phyloP scores from a whole-genome alignment of 1,140 invertebrate species.

The Camponotus pennsylvanicus region DNA sequence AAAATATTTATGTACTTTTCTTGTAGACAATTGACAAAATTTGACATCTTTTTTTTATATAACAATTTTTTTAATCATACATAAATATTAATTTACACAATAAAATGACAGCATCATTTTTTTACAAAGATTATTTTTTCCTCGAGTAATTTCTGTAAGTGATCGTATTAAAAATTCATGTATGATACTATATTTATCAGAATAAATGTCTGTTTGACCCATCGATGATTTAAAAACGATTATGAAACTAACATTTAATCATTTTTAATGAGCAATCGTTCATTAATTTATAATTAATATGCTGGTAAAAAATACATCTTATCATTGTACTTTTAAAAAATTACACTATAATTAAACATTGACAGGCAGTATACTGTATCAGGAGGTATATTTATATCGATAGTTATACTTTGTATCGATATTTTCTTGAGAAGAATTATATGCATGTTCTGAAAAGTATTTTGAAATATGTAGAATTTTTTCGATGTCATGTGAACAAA shows the following conservation, averaged over 20 bases:
- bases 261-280: background rate
- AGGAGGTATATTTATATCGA: background rate
- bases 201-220: background rate
- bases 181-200: background rate
- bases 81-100: background rate
- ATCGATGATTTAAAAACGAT: background rate
- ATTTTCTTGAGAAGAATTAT: constrained; percentile 41
- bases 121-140: background rate
- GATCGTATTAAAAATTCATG: background rate
- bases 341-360: constrained; percentile 1
- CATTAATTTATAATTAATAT: constrained; percentile 35
- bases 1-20: background rate
- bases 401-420: background rate
- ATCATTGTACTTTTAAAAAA: background rate
- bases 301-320: background rate
- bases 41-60: background rate
- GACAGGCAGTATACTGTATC: background rate
- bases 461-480: background rate
- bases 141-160: background rate
- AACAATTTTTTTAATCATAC: background rate
- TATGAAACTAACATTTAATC: background rate
- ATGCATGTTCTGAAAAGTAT: background rate
- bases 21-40: background rate
- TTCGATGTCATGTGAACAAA: constrained; percentile 14
- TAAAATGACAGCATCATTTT: background rate